Evolutionary conservation across 2,113 vertebrate species (phyloP).

Genomic region (Salvator merianae): DNA sequence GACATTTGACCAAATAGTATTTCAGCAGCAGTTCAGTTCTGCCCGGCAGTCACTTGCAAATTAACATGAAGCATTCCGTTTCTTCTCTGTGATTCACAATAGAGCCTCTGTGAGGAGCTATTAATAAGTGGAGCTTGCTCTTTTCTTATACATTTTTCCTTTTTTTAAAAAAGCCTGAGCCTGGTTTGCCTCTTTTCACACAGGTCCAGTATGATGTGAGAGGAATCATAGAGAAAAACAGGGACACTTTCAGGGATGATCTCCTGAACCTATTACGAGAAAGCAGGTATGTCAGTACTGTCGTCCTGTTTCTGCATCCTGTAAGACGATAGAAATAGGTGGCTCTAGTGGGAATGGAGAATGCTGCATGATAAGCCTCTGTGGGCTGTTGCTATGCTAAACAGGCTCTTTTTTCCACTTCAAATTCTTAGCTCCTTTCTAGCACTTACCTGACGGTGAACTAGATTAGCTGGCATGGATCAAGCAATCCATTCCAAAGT

Average conservation of each 20-base stretch:
- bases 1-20: conserved; percentile 52
- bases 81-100: conserved; percentile 34
- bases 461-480: too few species aligned
- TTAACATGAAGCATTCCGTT: conserved; percentile 36
- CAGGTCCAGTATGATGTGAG: conserved; percentile 96
- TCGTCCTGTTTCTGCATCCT: not conserved
- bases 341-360: not conserved
- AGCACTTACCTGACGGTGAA: too few species aligned
- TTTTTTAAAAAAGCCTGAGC: conserved; percentile 9
- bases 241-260: conserved; percentile 95
- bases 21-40: conserved; percentile 57
- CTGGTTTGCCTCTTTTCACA: conserved; percentile 34
- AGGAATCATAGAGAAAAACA: conserved; percentile 95
- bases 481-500: too few species aligned
- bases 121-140: conserved; percentile 28
- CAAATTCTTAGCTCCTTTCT: too few species aligned
- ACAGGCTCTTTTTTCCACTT: too few species aligned
- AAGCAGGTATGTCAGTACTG: conserved; percentile 79
- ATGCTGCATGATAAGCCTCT: not conserved
- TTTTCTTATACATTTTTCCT: not conserved
- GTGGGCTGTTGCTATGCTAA: not conserved
- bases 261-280: conserved; percentile 92
- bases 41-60: conserved; percentile 41
- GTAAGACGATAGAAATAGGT: not conserved
- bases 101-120: not conserved